Base-by-base conservation (phyloP, 2,888 invertebrate species). In the Ptychoptera albimana region DNA sequence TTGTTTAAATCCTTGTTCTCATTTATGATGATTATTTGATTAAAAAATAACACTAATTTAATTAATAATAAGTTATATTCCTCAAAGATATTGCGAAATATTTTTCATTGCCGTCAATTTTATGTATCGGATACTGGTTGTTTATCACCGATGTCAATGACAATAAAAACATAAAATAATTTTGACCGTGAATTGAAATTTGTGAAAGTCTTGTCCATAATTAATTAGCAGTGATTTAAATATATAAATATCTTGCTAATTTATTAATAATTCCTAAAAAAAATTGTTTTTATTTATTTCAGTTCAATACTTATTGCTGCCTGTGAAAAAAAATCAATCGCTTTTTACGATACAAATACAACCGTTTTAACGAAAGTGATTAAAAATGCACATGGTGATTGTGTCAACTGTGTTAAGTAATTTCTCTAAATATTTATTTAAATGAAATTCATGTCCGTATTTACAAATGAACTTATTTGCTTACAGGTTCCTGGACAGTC, bases 321-420 rank as follows among this genome's bases (percentile, higher is more conserved):
- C 1, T 92, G 92, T 68, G 91, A 94, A 62, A 84, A 83, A 55
- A 83, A 82, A 57, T 82, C 86, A 45, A 75, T 93, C 51, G 70
- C 91, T 52, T 72, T 92, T 58, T 88, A 88, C 67, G 93, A 93
- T 64, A 84, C 91, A 0, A 71, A 84, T 16, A 83, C 81, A 53
- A 81, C 84, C 54, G 75, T 75, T 54, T 72, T 81, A 52, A 74
- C 85, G 45, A 75, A 78, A 55, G 72, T 77, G 44, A 79, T 91
- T 36, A 73, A 76, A 52, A 77, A 82, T 58, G 92, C 92, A 11
- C 94, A 94, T 60, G 69, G 73, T 9, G 87, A 87, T 60, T 89
- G 89, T 69, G 91, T 94, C 7, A 93, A 93, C 61, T 89, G 88
- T 70, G 83, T 93, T 37, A 86, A 84, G 91, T 91, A 68, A 67